A percentile compares a stretch with the other conserved stretches of the same genome.
phyloP scores from a whole-genome alignment of 2,113 vertebrate genomes.

The Trogon melanurus region DNA sequence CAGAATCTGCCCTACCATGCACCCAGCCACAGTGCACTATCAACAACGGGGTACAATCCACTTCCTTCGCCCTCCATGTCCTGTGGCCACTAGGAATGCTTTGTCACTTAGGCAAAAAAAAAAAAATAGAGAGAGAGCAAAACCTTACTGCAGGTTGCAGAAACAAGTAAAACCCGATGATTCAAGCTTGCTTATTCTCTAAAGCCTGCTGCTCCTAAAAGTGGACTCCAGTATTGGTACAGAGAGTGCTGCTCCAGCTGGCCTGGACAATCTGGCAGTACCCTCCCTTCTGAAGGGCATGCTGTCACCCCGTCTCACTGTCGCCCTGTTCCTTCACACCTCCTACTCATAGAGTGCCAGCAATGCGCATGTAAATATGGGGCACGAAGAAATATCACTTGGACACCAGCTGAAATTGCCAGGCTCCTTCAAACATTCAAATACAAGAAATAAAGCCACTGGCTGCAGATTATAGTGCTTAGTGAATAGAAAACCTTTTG shows the following conservation, averaged over 20 bases:
- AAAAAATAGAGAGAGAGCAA: rapidly evolving
- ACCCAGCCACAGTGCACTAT: rapidly evolving
- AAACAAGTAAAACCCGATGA: not conserved
- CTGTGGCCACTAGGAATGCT: rapidly evolving
- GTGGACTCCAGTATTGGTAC: not conserved
- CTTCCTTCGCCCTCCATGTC: rapidly evolving
- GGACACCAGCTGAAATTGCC: not conserved
- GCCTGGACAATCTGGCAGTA: not conserved
- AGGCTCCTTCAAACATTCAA: not conserved
- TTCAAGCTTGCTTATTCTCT: not conserved
- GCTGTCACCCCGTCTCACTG: not conserved
- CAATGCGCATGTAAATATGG: not conserved
- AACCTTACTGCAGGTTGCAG: not conserved
- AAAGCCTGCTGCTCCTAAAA: not conserved
- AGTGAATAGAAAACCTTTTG: not conserved
- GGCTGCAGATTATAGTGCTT: not conserved
- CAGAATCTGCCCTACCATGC: not conserved
- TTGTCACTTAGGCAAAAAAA: not conserved
- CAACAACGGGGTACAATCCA: rapidly evolving
- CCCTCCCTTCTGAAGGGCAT: not conserved
- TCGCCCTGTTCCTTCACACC: not conserved
- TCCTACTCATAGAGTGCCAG: not conserved
- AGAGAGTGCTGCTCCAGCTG: not conserved
- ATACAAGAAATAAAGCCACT: not conserved
- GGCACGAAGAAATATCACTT: not conserved